Conservation (phyloP, 2,113 vertebrate species). For the Vulpes ferrilata region DNA sequence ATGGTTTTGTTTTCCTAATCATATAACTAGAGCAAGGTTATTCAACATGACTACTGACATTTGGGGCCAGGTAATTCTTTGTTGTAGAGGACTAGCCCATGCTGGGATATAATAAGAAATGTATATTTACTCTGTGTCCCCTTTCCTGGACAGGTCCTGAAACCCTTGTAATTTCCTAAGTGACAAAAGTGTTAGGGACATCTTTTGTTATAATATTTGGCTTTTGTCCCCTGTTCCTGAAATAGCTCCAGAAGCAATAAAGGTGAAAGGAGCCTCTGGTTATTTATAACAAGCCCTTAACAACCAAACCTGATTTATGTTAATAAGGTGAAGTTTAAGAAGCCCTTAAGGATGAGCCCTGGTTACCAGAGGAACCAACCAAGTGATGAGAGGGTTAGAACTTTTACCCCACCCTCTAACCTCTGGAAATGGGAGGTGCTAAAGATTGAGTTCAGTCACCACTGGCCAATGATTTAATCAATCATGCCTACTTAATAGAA, state of each 20-base stretch:
- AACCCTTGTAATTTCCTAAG: slow-evolving; percentile 15
- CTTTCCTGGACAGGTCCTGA: slow-evolving; percentile 5
- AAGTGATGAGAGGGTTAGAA: slow-evolving; percentile 7
- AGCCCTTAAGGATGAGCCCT: not conserved
- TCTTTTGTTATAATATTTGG: not conserved
- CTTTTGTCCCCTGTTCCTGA: not conserved
- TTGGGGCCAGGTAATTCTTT: not conserved
- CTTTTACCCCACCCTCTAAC: not conserved
- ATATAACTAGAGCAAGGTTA: slow-evolving; percentile 37
- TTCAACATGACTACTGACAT: slow-evolving; percentile 15
- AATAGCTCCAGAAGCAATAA: slow-evolving; percentile 9
- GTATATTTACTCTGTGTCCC: not conserved
- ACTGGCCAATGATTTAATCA: not conserved
- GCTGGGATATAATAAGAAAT: not conserved
- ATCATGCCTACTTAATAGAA: not conserved
- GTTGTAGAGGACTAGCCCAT: not conserved
- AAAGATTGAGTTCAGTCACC: not conserved
- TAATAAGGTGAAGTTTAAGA: not conserved
- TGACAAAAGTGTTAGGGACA: not conserved
- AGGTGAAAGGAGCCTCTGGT: not conserved
- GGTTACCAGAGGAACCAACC: not conserved
- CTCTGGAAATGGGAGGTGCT: not conserved
- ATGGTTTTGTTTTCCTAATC: slow-evolving; percentile 53
- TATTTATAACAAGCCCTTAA: not conserved
- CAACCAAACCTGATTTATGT: not conserved